Conservation (phyloP, 2,888 invertebrate genomes). For the Mythimna ferrago region DNA sequence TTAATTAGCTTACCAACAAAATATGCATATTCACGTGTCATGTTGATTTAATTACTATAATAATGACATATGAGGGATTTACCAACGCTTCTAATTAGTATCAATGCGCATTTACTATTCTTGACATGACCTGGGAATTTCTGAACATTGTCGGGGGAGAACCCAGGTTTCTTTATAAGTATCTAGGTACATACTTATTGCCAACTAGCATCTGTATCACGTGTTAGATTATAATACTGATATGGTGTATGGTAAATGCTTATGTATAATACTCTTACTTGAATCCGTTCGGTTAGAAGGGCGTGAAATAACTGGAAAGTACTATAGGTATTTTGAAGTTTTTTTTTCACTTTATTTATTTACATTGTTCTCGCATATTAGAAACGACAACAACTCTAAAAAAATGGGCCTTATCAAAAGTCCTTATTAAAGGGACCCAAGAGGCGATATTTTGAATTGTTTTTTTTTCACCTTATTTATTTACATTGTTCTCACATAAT, state of each 20-base stretch:
- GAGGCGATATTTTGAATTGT: no score
- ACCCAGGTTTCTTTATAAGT: constrained; percentile 30
- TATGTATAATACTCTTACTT: background rate
- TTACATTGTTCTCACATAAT: no score
- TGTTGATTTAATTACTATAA: constrained; percentile 39
- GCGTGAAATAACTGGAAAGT: background rate
- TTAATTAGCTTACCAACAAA: constrained; percentile 15
- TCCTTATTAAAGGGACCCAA: no score
- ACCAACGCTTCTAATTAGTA: constrained; percentile 37
- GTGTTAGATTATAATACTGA: constrained; percentile 39
- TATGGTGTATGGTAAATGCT: constrained; percentile 3
- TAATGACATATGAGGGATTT: constrained; percentile 36
- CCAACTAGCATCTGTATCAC: constrained; percentile 14
- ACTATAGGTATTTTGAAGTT: background rate
- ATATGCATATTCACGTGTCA: constrained; percentile 14
- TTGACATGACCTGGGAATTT: constrained; percentile 16
- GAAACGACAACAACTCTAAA: background rate
- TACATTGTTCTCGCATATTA: background rate
- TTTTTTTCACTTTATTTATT: background rate
- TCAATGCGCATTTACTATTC: constrained; percentile 32
- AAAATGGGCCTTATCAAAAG: background rate
- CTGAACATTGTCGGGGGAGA: constrained; percentile 23
- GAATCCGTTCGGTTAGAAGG: background rate
- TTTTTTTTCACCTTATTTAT: no score
- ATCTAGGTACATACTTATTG: background rate